Base-by-base conservation (phyloP, 2,888 invertebrate species). In the Pristionchus exspectatus region DNA sequence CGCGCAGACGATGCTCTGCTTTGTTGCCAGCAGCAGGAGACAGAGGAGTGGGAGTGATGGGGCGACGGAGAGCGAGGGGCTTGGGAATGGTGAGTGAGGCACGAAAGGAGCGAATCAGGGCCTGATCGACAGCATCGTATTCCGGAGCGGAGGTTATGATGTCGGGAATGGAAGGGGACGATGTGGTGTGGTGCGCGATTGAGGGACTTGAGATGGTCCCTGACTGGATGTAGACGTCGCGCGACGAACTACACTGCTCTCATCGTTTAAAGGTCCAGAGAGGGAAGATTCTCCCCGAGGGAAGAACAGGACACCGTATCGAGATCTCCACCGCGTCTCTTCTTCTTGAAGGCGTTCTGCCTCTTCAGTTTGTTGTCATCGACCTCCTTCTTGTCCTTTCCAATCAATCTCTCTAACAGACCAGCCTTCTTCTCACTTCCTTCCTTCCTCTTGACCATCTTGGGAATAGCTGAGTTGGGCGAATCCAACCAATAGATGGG, bases 221-320 rank as follows among this genome's bases (percentile, higher is more conserved):
- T 81, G 90, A 91, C 92, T 91, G 24, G 91, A 91, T 90, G 91
- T 91, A 92, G 92, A 90, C 93, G 91, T 93, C 93, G 91, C 93
- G 93, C 92, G 89, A 86, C 90, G 92, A 90, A 85, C 92, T 92
- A 91, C 92, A 92, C 92, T 92, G 89, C 87, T n/a, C 7, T 88
- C 33, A 77, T 77, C 30, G 90, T 91, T 91, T 91, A 91, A 88
- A 90, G 89, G 33, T 72, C 54, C 54, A 38, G 81, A 63, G 38
- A 56, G 59, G 18, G 63, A 7, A 44, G 66, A 38, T n/a, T 66
- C 33, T 16, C 38, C 83, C 83, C 69, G 4, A 59, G 24, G 0
- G 72, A 38, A 12, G 50, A 44, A 14, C 14, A 24, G 21, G 74
- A 74, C 12, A 56, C 3, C 21, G 87, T 24, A 69, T 87, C 74